Conservation (phyloP, 2,888 invertebrate species). For the Oligia latruncula region DNA sequence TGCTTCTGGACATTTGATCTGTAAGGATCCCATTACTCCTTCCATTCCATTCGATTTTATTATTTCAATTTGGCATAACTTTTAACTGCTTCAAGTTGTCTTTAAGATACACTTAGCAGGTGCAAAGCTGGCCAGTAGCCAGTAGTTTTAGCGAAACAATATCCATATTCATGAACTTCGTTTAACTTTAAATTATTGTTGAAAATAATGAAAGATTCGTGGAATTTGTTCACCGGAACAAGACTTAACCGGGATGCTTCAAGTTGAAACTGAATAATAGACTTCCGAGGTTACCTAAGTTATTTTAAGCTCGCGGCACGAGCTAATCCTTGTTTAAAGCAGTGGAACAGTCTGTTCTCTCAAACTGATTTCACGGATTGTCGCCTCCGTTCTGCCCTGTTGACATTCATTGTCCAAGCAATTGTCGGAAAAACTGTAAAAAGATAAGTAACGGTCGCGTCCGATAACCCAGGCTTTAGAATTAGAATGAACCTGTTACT, state of each 20-base stretch:
- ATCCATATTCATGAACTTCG: constrained; percentile 43
- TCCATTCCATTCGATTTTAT: neutral
- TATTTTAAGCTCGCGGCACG: constrained; percentile 25
- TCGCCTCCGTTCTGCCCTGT: constrained; percentile 71
- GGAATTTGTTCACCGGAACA: neutral
- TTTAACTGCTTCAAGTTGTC: neutral
- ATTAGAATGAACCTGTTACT: constrained; percentile 12
- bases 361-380: constrained; percentile 74
- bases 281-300: constrained; percentile 25
- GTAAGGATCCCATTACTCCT: neutral
- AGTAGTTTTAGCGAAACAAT: constrained; percentile 25
- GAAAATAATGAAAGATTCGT: constrained; percentile 22
- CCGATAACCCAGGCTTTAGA: constrained; percentile 30
- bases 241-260: neutral
- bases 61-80: neutral
- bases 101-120: neutral
- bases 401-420: constrained; percentile 71
- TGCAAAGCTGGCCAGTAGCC: constrained; percentile 35
- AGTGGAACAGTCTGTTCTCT: constrained; percentile 58
- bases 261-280: constrained; percentile 27
- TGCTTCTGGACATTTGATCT: neutral
- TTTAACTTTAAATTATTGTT: constrained; percentile 22
- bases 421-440: constrained; percentile 62
- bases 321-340: constrained; percentile 45
- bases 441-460: constrained; percentile 57